Base-by-base conservation (phyloP, 1,140 invertebrate species). In the Palaemon carinicauda region DNA sequence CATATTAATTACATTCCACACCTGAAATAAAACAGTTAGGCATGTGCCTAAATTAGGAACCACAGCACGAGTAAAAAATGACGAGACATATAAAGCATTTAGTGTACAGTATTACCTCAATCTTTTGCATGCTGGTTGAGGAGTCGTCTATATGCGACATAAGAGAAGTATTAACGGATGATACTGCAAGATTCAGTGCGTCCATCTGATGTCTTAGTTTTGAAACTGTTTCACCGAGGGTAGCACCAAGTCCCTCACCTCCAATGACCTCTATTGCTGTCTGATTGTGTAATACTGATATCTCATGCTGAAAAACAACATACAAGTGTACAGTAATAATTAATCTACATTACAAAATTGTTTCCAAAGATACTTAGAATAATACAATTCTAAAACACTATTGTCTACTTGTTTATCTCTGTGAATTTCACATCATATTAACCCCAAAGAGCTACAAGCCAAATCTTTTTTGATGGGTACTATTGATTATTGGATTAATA, bases 281-380 rank as follows among this genome's bases (percentile, higher is more conserved):
- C 33, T 84, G 73, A 50, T 84, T 84, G 29, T 84, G 73, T 27
- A 84, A 31, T 31, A 65, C 21, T 12, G 74, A 78, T 51, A 84
- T 84, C 24, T 84, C 82, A 52, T 84, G 54, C 82, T 84, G 82
- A 19, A 69, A 82, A 33, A 50, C n/a, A n/a, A n/a, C n/a, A n/a
- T n/a, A n/a, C n/a, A n/a, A n/a, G n/a, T n/a, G n/a, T n/a, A n/a
- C n/a, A n/a, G n/a, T n/a, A n/a, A n/a, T n/a, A n/a, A n/a, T n/a
- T n/a, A n/a, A n/a, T n/a, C n/a, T n/a, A 50, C 4, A 50, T 21
- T 7, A 21, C 73, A 21, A 29, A 19, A 41, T 24, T 33, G 19
- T 3, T n/a, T n/a, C 10, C 9, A 27, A 5, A 27, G 56, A 4
- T 65, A 21, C 7, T 21, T 14, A 65, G 15, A 60, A 27, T 9